Conservation (phyloP, 2,797 vertebrate species). For the Scolopax rusticola region DNA sequence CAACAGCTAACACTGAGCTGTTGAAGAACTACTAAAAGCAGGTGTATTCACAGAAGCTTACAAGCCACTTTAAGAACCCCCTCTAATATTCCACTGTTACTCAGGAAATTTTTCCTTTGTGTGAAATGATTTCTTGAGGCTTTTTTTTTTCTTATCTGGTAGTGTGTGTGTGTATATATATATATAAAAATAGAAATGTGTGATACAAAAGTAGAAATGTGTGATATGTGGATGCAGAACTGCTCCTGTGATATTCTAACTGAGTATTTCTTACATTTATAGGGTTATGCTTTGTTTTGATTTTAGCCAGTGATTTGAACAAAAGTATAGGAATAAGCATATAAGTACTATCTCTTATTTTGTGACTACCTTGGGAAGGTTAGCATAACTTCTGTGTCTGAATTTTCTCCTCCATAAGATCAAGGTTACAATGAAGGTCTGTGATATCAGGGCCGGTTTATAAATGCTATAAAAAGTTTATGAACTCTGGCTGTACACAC, state of each 20-base stretch:
- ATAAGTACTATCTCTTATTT: neutral
- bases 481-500: too few relatives aligned
- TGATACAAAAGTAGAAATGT: neutral
- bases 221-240: neutral
- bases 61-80: neutral
- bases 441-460: neutral
- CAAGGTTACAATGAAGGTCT: neutral
- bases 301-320: neutral
- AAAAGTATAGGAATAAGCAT: neutral
- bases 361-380: neutral
- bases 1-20: neutral
- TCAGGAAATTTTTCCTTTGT: neutral
- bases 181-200: neutral
- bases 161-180: too few relatives aligned
- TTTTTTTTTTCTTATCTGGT: neutral
- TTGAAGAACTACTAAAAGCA: neutral
- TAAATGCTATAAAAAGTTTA: neutral
- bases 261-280: neutral
- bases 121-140: neutral
- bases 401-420: neutral
- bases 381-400: neutral
- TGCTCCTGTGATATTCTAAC: neutral
- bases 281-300: neutral
- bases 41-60: neutral
- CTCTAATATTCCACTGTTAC: neutral